Conservation (phyloP, 2,797 vertebrate species). For the Mus minutoides region DNA sequence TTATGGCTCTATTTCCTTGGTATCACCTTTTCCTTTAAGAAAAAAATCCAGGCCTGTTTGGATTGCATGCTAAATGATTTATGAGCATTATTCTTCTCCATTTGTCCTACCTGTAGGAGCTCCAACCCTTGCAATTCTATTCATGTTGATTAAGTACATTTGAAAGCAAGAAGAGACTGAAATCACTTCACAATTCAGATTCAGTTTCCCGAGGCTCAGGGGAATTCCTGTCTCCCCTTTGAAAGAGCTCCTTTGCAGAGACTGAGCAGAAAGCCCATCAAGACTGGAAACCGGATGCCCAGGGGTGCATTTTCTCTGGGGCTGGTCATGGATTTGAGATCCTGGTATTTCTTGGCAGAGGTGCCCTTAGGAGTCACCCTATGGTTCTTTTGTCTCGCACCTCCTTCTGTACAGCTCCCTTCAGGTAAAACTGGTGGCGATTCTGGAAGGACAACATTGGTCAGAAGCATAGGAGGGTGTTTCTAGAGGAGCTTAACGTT, state of each 20-base stretch:
- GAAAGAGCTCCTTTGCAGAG: slow-evolving; percentile 57
- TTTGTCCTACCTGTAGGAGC: slow-evolving; percentile 77
- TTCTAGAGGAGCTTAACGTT: not conserved
- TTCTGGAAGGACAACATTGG: not conserved
- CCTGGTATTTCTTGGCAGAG: not conserved
- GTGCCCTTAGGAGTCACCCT: not conserved
- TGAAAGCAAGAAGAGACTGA: slow-evolving; percentile 72
- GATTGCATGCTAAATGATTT: slow-evolving; percentile 79
- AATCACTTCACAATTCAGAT: slow-evolving; percentile 67
- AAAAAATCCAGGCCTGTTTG: slow-evolving; percentile 62
- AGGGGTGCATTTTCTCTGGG: not conserved
- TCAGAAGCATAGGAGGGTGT: not conserved
- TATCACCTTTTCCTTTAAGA: slow-evolving; percentile 75
- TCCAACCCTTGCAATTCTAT: slow-evolving; percentile 57
- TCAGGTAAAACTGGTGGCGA: not conserved
- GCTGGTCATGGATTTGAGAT: not conserved
- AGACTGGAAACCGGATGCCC: not conserved
- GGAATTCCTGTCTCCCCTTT: slow-evolving; percentile 50
- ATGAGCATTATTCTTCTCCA: slow-evolving; percentile 69
- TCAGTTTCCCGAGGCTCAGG: not conserved
- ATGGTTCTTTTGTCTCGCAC: not conserved
- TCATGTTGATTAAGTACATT: slow-evolving; percentile 75
- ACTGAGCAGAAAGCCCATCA: slow-evolving; percentile 42
- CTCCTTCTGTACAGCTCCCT: not conserved
- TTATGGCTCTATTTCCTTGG: slow-evolving; percentile 46